Conservation (phyloP, 2,797 vertebrate species). For the Australoheros facetus region DNA sequence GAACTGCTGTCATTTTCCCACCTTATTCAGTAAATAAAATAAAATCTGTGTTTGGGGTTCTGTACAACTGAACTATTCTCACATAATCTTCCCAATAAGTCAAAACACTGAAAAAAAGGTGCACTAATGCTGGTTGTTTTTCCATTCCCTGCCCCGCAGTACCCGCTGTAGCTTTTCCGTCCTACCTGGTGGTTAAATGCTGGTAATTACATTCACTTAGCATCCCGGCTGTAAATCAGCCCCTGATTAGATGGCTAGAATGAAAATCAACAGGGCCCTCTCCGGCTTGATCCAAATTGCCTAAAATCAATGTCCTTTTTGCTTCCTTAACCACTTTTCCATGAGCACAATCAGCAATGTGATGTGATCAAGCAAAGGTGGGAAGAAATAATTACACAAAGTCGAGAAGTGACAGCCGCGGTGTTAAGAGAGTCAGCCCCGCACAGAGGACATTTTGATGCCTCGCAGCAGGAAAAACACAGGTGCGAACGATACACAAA, state of each 20-base stretch:
- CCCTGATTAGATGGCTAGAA: slow-evolving; percentile 50
- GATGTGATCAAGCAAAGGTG: background rate
- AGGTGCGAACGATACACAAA: background rate
- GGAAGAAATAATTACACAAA: background rate
- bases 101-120: background rate
- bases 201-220: slow-evolving; percentile 65
- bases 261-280: slow-evolving; percentile 54
- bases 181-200: slow-evolving; percentile 49
- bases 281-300: slow-evolving; percentile 36
- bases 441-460: background rate
- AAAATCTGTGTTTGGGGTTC: background rate
- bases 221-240: slow-evolving; percentile 58
- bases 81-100: background rate
- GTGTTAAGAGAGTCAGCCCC: background rate
- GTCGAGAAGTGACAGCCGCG: background rate
- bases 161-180: background rate
- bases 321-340: slow-evolving; percentile 31
- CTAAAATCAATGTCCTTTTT: slow-evolving; percentile 49
- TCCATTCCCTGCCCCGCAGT: background rate
- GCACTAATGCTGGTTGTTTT: background rate
- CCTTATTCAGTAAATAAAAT: background rate
- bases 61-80: background rate
- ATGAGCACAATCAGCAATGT: slow-evolving; percentile 6
- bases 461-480: background rate
- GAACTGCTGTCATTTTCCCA: background rate